These are phyloP conservation scores for Theretra japonica DNA, from an alignment of 2,888 invertebrate genomes.

Conservation along the genomic window DNA sequence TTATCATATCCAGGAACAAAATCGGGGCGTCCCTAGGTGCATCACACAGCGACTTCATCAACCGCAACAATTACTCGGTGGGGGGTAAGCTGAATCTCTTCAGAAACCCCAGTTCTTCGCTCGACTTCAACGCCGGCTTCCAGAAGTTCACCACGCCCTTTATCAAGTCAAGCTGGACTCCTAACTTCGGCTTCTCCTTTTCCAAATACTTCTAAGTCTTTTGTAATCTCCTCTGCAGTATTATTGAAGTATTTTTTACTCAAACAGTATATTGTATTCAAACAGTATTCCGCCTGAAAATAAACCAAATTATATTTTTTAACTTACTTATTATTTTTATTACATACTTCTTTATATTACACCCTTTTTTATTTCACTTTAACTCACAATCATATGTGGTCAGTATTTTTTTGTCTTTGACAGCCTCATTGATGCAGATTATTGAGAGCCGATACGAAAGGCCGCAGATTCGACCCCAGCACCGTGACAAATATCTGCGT, in stretches of 20 bases:
- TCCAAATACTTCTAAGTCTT: conserved; percentile 46
- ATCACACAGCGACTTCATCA: conserved; percentile 51
- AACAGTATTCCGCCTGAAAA: not conserved
- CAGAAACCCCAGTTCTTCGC: conserved; percentile 42
- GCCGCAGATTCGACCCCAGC: too few relatives aligned
- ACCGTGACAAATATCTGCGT: too few relatives aligned
- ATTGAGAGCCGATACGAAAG: too few relatives aligned
- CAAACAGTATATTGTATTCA: too few relatives aligned
- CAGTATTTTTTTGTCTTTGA: too few relatives aligned
- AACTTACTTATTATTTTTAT: not conserved
- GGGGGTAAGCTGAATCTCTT: conserved; percentile 59
- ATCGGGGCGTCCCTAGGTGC: conserved; percentile 52
- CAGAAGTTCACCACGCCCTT: conserved; percentile 55
- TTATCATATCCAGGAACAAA: conserved; percentile 45
- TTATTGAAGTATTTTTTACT: not conserved
- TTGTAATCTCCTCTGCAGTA: not conserved
- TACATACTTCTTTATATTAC: too few relatives aligned
- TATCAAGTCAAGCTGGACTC: conserved; percentile 52
- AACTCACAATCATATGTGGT: too few relatives aligned
- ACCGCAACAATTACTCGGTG: conserved; percentile 57
- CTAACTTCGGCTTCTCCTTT: conserved; percentile 48
- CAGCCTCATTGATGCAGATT: too few relatives aligned
- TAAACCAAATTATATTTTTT: not conserved
- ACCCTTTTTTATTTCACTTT: not conserved
- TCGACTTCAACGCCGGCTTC: conserved; percentile 60